Percentiles rank a stretch among this genome's conserved stretches.
These are phyloP conservation scores for Physocephala rufipes DNA, from an alignment of 2,888 invertebrate genomes.

Conservation along the genomic window DNA sequence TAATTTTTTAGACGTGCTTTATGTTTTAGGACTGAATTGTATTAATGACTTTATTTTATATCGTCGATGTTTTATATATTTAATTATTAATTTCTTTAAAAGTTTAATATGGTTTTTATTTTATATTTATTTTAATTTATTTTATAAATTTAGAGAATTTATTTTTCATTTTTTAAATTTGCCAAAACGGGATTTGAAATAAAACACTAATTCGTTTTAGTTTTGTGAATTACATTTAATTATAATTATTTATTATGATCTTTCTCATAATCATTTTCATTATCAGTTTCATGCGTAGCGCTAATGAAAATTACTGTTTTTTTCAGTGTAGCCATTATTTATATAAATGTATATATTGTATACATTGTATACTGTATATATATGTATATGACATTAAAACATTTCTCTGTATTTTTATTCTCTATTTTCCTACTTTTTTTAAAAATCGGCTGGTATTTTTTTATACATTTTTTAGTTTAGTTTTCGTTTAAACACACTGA, in stretches of 20 bases:
- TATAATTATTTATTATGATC: neutral
- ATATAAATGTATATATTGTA: neutral
- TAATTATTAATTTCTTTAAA: no score
- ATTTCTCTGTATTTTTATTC: neutral
- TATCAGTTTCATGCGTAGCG: neutral
- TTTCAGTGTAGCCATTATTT: neutral
- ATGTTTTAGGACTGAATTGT: no score
- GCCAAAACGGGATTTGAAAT: no score
- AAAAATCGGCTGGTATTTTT: neutral
- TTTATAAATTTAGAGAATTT: no score
- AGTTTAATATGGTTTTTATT: no score
- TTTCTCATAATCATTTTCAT: neutral
- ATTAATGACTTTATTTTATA: no score
- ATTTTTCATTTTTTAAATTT: no score
- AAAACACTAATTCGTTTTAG: neutral
- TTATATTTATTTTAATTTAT: no score
- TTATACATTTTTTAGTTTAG: neutral
- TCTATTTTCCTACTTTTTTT: neutral
- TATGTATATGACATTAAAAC: conserved; percentile 7
- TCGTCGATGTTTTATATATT: no score
- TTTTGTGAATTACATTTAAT: neutral
- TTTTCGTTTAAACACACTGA: conserved; percentile 5
- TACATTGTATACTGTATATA: neutral
- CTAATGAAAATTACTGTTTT: neutral
- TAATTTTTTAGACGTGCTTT: no score